These are phyloP conservation scores for Acromyrmex echinatior DNA, from an alignment of 1,140 invertebrate species.

Conservation along the genomic window DNA sequence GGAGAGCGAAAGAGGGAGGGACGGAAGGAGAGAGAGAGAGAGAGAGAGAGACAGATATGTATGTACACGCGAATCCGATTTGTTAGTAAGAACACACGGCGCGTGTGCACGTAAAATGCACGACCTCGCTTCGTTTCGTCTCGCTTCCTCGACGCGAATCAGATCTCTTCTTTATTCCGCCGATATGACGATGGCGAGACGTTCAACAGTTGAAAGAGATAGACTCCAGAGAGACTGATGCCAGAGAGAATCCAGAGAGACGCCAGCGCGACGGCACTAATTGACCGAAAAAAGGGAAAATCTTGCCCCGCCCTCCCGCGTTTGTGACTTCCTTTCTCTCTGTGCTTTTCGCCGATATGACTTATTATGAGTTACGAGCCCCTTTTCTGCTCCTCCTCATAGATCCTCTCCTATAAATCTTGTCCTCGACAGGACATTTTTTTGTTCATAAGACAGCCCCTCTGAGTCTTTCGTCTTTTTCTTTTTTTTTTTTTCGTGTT, in stretches of 20 bases:
- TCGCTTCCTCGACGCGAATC: conserved; percentile 31
- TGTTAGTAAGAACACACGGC: conserved; percentile 52
- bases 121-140: conserved; percentile 58
- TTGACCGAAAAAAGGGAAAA: background rate
- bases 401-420: no score
- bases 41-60: conserved; percentile 32
- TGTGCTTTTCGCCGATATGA: no score
- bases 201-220: background rate
- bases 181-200: background rate
- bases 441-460: background rate
- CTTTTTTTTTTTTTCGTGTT: conserved; percentile 4
- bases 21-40: conserved; percentile 30
- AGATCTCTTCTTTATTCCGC: background rate
- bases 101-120: conserved; percentile 30
- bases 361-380: no score
- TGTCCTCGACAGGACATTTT: no score
- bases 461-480: background rate
- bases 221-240: conserved; percentile 18
- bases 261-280: conserved; percentile 8
- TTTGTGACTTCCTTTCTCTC: background rate
- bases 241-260: no score
- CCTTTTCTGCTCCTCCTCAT: no score
- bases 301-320: background rate
- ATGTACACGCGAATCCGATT: conserved; percentile 67
- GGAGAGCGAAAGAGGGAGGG: conserved; percentile 54